These are phyloP conservation scores for Anneissia japonica DNA, from an alignment of 35 echinoderm and acorn worm genomes.

Conservation along the genomic window DNA sequence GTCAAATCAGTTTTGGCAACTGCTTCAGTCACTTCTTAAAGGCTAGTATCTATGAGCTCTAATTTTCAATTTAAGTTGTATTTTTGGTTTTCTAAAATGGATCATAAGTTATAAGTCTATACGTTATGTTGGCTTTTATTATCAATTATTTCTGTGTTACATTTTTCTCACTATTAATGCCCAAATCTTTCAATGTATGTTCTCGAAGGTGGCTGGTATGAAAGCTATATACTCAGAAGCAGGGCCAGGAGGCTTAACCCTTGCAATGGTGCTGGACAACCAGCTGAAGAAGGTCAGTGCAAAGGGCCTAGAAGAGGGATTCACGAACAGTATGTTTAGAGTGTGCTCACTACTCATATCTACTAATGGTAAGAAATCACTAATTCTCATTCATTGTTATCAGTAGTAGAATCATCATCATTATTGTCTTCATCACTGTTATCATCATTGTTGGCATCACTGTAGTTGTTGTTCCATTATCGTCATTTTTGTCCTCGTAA, in stretches of 20 bases:
- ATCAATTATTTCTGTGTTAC: neutral
- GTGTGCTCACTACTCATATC: constrained; percentile 82
- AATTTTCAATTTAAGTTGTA: neutral
- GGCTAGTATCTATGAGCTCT: neutral
- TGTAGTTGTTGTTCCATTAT: neutral
- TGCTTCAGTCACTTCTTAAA: too few species aligned
- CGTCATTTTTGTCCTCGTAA: neutral
- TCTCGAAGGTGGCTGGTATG: constrained; percentile 78
- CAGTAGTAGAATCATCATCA: neutral
- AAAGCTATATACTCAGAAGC: constrained; percentile 91
- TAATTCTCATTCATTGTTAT: neutral
- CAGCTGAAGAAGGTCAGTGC: constrained; percentile 79
- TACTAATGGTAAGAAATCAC: constrained; percentile 69
- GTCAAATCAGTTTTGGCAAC: too few species aligned
- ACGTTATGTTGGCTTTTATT: neutral
- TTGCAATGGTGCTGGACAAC: constrained; percentile 71
- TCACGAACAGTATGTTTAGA: constrained; percentile 84
- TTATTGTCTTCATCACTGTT: neutral
- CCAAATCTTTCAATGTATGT: neutral
- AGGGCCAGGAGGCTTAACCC: constrained; percentile 60
- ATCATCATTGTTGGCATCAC: neutral
- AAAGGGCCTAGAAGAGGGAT: constrained; percentile 52
- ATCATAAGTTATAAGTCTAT: neutral
- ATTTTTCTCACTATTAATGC: neutral
- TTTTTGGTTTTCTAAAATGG: neutral